These are phyloP conservation scores for Yponomeuta cagnagella DNA, from an alignment of 2,888 invertebrate genomes.

Conservation along the genomic window DNA sequence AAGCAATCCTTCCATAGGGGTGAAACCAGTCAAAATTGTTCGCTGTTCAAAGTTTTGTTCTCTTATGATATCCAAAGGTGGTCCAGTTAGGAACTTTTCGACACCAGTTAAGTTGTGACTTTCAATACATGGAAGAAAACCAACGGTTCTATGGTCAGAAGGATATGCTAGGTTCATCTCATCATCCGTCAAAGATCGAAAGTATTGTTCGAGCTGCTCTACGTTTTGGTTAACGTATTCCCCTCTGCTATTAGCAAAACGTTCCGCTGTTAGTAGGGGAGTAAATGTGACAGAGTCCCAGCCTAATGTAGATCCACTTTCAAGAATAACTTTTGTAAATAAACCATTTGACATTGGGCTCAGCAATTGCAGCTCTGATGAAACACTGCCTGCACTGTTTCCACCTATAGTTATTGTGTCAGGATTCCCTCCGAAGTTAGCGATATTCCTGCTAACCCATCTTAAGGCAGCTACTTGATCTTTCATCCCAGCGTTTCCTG, in stretches of 20 bases:
- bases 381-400: constrained; percentile 15
- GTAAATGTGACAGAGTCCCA: not conserved
- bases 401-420: constrained; percentile 19
- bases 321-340: constrained; percentile 17
- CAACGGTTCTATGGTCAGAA: not conserved
- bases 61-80: not conserved
- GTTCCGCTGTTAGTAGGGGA: constrained; percentile 12
- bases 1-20: not conserved
- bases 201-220: not conserved
- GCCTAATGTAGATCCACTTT: constrained; percentile 14
- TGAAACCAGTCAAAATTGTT: not conserved
- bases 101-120: not conserved
- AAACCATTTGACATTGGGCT: constrained; percentile 14
- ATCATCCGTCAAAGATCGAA: not conserved
- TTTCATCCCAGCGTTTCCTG: constrained; percentile 21
- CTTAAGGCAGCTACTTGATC: constrained; percentile 19
- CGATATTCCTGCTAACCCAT: constrained; percentile 19
- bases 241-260: not conserved
- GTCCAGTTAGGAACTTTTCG: not conserved
- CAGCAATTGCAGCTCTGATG: constrained; percentile 16
- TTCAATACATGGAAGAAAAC: not conserved
- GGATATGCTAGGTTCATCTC: not conserved
- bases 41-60: not conserved
- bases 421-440: constrained; percentile 19
- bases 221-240: not conserved